These are phyloP conservation scores for Xenopus petersii DNA, from an alignment of 2,797 vertebrate species.

Conservation along the genomic window DNA sequence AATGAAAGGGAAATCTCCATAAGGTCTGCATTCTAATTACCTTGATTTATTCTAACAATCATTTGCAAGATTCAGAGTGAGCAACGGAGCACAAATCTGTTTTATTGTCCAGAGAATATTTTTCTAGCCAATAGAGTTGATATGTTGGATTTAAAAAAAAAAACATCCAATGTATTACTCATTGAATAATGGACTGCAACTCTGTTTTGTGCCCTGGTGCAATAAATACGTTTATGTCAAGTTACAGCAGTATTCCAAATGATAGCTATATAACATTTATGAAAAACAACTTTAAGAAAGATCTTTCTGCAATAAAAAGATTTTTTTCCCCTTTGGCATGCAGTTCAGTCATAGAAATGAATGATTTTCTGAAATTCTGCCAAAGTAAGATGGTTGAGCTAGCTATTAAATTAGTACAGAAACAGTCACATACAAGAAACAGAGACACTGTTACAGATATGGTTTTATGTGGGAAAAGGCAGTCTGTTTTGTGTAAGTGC, in stretches of 20 bases:
- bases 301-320: constrained; percentile 62
- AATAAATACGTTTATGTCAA: constrained; percentile 57
- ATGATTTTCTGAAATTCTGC: constrained; percentile 75
- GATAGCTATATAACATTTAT: constrained; percentile 63
- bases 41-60: not conserved
- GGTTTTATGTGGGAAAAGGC: constrained; percentile 66
- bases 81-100: constrained; percentile 7
- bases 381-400: constrained; percentile 72
- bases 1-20: not conserved
- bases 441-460: constrained; percentile 71
- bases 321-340: constrained; percentile 58
- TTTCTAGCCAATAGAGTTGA: constrained; percentile 16
- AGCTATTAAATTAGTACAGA: constrained; percentile 75
- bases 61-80: not conserved
- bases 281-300: constrained; percentile 68
- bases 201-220: constrained; percentile 43
- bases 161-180: constrained; percentile 50
- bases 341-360: constrained; percentile 69
- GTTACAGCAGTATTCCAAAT: constrained; percentile 58
- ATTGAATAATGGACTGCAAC: constrained; percentile 48
- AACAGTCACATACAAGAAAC: constrained; percentile 74
- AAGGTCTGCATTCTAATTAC: not conserved
- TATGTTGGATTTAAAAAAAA: constrained; percentile 5
- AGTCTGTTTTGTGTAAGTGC: constrained; percentile 64
- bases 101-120: constrained; percentile 3